A percentile compares a stretch with the other conserved stretches of the same genome.
Evolutionary conservation across 2,888 invertebrate genomes (phyloP).

Genomic region (Chloromyia formosa): DNA sequence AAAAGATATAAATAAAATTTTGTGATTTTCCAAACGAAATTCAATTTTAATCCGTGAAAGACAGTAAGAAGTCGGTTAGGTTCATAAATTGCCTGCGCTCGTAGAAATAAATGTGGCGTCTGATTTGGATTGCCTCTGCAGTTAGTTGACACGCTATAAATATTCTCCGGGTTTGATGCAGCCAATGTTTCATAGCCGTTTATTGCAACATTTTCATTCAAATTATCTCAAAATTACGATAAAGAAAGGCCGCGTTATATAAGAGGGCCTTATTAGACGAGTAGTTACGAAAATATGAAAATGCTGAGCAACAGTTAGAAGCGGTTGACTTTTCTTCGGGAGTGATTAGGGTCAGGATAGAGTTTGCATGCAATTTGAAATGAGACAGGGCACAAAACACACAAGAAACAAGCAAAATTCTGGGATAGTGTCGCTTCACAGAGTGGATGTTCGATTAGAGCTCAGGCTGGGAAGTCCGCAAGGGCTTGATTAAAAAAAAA

Average conservation of each 20-base stretch:
- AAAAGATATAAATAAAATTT: conserved; percentile 22
- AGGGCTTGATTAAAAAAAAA: no score
- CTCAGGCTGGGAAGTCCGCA: no score
- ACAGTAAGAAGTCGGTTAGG: conserved; percentile 7
- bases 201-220: conserved; percentile 23
- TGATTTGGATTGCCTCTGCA: not conserved
- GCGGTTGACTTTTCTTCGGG: no score
- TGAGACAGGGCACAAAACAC: no score
- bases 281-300: not conserved
- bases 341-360: no score
- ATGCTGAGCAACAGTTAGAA: not conserved
- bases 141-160: conserved; percentile 24
- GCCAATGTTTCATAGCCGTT: not conserved
- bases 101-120: not conserved
- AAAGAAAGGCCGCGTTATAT: conserved; percentile 28
- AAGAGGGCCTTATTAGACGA: conserved; percentile 2
- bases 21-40: conserved; percentile 20
- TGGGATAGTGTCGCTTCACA: no score
- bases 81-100: conserved; percentile 24
- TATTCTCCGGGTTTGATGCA: not conserved
- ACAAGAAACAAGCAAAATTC: no score
- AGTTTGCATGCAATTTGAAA: no score
- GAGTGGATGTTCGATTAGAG: no score
- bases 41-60: conserved; percentile 14
- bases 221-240: conserved; percentile 22